Percentiles rank a stretch among this genome's conserved stretches.
Evolutionary conservation across 2,113 vertebrate species (phyloP).

Genomic region (Hiodon alosoides): DNA sequence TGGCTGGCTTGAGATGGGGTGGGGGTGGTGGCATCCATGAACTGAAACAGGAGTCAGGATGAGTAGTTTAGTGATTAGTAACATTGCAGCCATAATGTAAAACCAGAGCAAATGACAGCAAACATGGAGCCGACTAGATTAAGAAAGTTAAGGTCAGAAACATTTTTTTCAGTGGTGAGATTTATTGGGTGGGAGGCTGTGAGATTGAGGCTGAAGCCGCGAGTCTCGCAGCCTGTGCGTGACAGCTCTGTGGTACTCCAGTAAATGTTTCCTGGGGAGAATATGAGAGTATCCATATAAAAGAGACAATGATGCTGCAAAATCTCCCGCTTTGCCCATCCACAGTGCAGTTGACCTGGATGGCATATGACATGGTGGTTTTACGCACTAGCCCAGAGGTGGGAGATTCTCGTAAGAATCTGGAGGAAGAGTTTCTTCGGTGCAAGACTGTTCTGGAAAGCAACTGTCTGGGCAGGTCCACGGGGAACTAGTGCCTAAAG

Average conservation of each 20-base stretch:
- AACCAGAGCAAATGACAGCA: too few relatives aligned
- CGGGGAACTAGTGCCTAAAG: not conserved
- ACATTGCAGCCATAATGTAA: too few relatives aligned
- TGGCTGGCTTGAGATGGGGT: too few relatives aligned
- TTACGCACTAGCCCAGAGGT: conserved; percentile 66
- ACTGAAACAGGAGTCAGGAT: too few relatives aligned
- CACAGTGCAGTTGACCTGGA: conserved; percentile 72
- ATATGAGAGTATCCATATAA: not conserved
- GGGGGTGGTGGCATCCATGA: too few relatives aligned
- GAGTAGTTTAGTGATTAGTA: too few relatives aligned
- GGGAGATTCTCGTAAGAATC: conserved; percentile 45
- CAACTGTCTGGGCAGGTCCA: not conserved
- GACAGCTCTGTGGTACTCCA: not conserved
- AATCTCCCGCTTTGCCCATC: not conserved
- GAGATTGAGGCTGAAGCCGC: too few relatives aligned
- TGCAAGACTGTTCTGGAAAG: conserved; percentile 63
- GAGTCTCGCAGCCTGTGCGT: too few relatives aligned
- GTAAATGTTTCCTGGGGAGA: not conserved
- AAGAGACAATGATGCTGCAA: not conserved
- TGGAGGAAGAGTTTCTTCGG: conserved; percentile 58
- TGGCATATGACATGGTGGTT: conserved; percentile 72
- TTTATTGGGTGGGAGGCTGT: too few relatives aligned
- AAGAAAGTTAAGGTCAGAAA: too few relatives aligned
- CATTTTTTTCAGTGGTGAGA: too few relatives aligned
- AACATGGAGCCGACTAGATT: too few relatives aligned